These are phyloP conservation scores for Mesocentrotus franciscanus DNA, from an alignment of 53 echinoderm and acorn worm genomes.

Conservation along the genomic window DNA sequence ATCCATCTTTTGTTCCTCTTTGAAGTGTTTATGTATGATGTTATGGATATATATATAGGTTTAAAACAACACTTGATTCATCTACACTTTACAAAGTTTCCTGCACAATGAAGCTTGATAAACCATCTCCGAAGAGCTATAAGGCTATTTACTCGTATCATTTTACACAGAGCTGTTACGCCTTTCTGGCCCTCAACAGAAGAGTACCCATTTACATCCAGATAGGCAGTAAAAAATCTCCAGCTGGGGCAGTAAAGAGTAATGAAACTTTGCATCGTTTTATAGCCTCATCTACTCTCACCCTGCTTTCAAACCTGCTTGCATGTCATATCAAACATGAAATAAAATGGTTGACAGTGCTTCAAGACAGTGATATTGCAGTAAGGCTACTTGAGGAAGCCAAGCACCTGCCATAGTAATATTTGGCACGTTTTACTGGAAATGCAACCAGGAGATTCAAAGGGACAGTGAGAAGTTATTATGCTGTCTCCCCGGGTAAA, in stretches of 20 bases:
- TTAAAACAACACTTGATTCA: constrained; percentile 4
- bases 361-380: background rate
- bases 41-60: background rate
- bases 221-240: background rate
- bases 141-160: background rate
- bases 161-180: background rate
- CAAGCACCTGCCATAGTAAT: constrained; percentile 4
- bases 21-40: constrained; percentile 2
- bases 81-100: background rate
- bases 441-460: background rate
- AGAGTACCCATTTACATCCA: background rate
- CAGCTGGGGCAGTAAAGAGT: background rate
- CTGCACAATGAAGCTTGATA: background rate
- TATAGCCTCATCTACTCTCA: background rate
- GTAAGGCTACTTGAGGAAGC: background rate
- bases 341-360: constrained; percentile 5
- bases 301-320: background rate
- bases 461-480: constrained; percentile 5
- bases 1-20: background rate
- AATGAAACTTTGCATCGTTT: background rate
- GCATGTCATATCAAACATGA: background rate
- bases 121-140: background rate
- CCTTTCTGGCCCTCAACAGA: background rate
- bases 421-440: constrained; percentile 5
- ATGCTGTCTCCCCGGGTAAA: background rate